phyloP scores from a whole-genome alignment of 1,140 invertebrate genomes.

The Mya arenaria region DNA sequence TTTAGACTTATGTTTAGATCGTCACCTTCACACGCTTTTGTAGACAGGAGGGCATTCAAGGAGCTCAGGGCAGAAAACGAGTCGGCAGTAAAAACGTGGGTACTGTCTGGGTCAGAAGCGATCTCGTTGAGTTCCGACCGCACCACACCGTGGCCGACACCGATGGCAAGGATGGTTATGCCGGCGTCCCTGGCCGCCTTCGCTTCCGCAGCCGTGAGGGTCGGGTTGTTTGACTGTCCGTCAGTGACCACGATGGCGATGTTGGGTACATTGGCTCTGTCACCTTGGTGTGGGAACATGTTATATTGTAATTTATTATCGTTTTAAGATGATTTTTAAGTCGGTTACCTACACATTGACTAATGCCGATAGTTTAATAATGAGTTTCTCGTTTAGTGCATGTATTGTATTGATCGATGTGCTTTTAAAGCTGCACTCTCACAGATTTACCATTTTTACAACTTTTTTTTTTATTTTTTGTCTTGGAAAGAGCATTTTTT shows the following conservation, averaged over 20 bases:
- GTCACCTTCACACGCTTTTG: conserved; percentile 71
- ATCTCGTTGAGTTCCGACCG: conserved; percentile 69
- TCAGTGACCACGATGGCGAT: conserved; percentile 77
- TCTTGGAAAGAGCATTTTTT: no score
- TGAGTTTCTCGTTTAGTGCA: no score
- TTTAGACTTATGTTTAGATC: no score
- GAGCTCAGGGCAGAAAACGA: conserved; percentile 71
- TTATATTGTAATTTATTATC: neutral
- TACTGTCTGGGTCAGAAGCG: conserved; percentile 72
- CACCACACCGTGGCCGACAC: conserved; percentile 67
- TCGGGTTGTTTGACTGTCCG: conserved; percentile 68
- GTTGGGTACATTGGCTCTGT: conserved; percentile 65
- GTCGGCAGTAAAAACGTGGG: conserved; percentile 71
- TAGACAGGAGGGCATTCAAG: conserved; percentile 67
- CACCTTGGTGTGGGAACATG: conserved; percentile 26
- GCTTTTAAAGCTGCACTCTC: no score
- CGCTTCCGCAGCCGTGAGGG: conserved; percentile 62
- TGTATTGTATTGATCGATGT: no score
- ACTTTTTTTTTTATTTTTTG: no score
- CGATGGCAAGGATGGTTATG: conserved; percentile 74
- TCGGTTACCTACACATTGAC: no score
- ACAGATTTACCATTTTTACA: no score
- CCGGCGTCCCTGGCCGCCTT: conserved; percentile 59
- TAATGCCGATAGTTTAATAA: no score
- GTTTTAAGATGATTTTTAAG: no score